These are phyloP conservation scores for Theretra japonica DNA, from an alignment of 2,888 invertebrate genomes.

Conservation along the genomic window DNA sequence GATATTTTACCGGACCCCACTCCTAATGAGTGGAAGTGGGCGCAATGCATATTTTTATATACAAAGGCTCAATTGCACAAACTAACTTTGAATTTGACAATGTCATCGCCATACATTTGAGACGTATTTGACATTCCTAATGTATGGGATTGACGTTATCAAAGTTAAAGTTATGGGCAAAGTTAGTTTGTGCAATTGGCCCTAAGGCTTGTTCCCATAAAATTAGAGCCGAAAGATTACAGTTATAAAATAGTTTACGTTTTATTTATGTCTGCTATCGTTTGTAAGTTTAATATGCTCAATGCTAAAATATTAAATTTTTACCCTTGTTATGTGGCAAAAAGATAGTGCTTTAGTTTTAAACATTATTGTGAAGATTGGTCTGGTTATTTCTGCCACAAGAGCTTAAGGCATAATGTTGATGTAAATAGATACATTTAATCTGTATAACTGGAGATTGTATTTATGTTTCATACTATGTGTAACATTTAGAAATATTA, in stretches of 20 bases:
- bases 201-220: too few species aligned
- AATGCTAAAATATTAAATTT: conserved; percentile 5
- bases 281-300: conserved; percentile 6
- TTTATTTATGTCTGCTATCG: neutral
- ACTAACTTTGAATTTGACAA: too few species aligned
- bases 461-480: conserved; percentile 78
- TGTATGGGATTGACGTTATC: too few species aligned
- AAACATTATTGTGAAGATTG: conserved; percentile 11
- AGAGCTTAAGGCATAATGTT: conserved; percentile 36
- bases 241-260: neutral
- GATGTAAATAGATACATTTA: conserved; percentile 64
- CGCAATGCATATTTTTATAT: too few species aligned
- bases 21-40: too few species aligned
- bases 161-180: too few species aligned
- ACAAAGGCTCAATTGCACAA: too few species aligned
- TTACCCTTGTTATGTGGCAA: neutral
- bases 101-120: too few species aligned
- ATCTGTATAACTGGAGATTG: conserved; percentile 64
- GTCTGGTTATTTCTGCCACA: conserved; percentile 25
- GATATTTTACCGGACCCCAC: too few species aligned
- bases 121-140: too few species aligned
- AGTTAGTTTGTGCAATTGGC: too few species aligned
- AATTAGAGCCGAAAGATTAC: neutral
- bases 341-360: neutral
- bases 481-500: conserved; percentile 69